A percentile compares a stretch with the other conserved stretches of the same genome.
Evolutionary conservation across 1,140 invertebrate species (phyloP).

Genomic region (Drosophila insularis): DNA sequence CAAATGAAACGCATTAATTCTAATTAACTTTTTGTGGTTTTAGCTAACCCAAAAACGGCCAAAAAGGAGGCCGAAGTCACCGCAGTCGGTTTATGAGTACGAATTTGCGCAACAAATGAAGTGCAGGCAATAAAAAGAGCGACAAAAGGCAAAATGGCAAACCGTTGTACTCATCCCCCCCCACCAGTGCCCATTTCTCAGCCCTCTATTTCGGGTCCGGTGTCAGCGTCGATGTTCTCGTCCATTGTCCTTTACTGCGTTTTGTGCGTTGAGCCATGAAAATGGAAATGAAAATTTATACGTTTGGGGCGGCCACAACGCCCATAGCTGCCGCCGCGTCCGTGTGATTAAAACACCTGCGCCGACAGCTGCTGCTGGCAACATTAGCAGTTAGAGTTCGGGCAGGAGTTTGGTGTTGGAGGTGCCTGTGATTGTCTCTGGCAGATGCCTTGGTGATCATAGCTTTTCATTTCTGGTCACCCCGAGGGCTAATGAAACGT

Average conservation of each 20-base stretch:
- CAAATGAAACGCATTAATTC: slow-evolving; percentile 70
- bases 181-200: neutral
- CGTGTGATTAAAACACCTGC: slow-evolving; percentile 77
- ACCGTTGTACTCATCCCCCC: slow-evolving; percentile 22
- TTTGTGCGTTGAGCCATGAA: slow-evolving; percentile 73
- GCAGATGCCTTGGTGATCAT: slow-evolving; percentile 58
- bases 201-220: neutral
- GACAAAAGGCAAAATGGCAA: slow-evolving; percentile 73
- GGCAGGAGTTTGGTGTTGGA: slow-evolving; percentile 25
- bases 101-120: slow-evolving; percentile 77
- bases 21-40: slow-evolving; percentile 78
- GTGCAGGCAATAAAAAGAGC: slow-evolving; percentile 77
- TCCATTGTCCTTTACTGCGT: slow-evolving; percentile 33
- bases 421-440: slow-evolving; percentile 38
- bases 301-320: slow-evolving; percentile 28
- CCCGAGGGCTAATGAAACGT: slow-evolving; percentile 68
- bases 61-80: slow-evolving; percentile 29
- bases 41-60: slow-evolving; percentile 51
- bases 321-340: slow-evolving; percentile 24
- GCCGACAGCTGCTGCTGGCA: slow-evolving; percentile 60
- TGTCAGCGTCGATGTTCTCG: slow-evolving; percentile 15
- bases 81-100: slow-evolving; percentile 58
- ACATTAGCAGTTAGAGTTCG: slow-evolving; percentile 26
- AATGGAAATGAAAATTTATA: slow-evolving; percentile 80
- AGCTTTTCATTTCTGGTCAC: slow-evolving; percentile 66